These are phyloP conservation scores for Argynnis bischoffii DNA, from an alignment of 2,888 invertebrate species.

Conservation along the genomic window DNA sequence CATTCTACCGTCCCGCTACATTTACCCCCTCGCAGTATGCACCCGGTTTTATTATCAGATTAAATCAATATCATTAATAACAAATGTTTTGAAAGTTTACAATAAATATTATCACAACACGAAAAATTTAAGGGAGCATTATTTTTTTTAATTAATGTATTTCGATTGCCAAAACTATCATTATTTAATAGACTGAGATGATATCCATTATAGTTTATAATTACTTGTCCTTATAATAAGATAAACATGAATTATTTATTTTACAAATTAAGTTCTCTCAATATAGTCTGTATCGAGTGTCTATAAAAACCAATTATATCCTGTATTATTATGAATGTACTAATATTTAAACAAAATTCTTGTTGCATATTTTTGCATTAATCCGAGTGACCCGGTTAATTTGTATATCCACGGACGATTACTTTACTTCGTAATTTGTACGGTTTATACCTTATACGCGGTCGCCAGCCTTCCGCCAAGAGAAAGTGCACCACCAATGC, in stretches of 20 bases:
- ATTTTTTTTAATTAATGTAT: no score
- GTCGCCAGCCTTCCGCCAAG: slow-evolving; percentile 59
- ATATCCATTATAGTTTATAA: no score
- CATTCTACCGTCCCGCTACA: slow-evolving; percentile 43
- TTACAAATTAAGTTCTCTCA: no score
- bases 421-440: slow-evolving; percentile 53
- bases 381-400: neutral
- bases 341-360: neutral
- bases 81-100: neutral
- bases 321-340: neutral
- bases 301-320: no score
- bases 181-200: no score
- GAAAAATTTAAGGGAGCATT: no score
- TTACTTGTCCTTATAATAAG: no score
- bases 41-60: slow-evolving; percentile 18
- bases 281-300: no score
- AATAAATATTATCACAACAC: neutral
- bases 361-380: neutral
- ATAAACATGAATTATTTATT: no score
- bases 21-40: slow-evolving; percentile 40
- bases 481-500: slow-evolving; percentile 71
- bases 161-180: no score
- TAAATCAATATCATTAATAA: slow-evolving; percentile 2
- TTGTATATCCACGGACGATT: slow-evolving; percentile 8
- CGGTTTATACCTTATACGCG: slow-evolving; percentile 63